Conservation (phyloP, 2,113 vertebrate species). For the Neolamprologus modestus region DNA sequence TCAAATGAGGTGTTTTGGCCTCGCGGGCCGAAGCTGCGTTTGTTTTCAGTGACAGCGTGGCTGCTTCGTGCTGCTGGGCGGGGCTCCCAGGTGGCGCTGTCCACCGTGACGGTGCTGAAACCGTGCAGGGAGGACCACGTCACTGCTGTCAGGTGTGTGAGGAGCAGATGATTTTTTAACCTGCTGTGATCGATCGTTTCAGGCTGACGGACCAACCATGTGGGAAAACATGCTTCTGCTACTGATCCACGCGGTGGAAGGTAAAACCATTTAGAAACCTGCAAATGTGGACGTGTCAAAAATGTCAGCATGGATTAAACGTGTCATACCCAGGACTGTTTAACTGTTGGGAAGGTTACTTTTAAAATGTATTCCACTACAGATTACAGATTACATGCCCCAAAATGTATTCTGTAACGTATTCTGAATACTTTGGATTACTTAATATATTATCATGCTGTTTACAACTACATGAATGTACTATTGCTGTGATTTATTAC, state of each 20-base stretch:
- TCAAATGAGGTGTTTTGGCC: background rate
- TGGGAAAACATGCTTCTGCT: background rate
- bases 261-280: background rate
- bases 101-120: conserved; percentile 26
- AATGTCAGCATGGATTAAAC: background rate
- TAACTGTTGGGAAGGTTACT: background rate
- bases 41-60: background rate
- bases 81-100: conserved; percentile 19
- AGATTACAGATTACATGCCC: background rate
- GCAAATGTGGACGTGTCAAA: background rate
- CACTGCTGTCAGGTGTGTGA: background rate
- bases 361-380: background rate
- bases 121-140: background rate
- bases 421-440: background rate
- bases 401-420: background rate
- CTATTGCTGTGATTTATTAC: background rate
- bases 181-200: background rate
- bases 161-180: background rate
- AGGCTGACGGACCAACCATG: background rate
- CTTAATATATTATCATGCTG: background rate
- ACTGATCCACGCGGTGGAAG: conserved; percentile 9
- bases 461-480: background rate
- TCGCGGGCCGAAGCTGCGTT: background rate
- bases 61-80: background rate
- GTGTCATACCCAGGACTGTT: background rate